Conservation (phyloP, 1,140 invertebrate species). For the Tetraneura akinire region DNA sequence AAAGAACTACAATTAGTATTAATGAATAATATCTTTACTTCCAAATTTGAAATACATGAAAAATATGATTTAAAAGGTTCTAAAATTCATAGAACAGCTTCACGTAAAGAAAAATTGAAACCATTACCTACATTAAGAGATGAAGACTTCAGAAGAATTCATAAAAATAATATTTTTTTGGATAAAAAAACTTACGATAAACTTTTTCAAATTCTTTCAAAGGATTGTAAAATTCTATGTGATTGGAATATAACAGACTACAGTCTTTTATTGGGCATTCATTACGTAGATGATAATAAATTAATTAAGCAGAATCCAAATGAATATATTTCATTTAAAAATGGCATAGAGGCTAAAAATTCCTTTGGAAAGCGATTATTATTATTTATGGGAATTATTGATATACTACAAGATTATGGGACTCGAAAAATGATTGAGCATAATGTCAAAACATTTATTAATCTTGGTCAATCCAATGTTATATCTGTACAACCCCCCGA, state of each 20-base stretch:
- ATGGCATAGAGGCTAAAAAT: constrained; percentile 96
- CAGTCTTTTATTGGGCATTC: constrained; percentile 91
- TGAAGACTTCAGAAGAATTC: constrained; percentile 93
- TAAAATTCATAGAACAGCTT: constrained; percentile 96
- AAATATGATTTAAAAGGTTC: constrained; percentile 99
- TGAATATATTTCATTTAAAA: constrained; percentile 87
- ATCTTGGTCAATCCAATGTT: too few species aligned
- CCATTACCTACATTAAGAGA: constrained; percentile 93
- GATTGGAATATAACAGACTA: constrained; percentile 99
- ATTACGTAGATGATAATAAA: constrained; percentile 81
- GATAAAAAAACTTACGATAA: constrained; percentile 93
- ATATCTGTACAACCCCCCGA: too few species aligned
- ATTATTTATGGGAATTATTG: constrained; percentile 96
- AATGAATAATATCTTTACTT: constrained; percentile 99
- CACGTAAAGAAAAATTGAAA: constrained; percentile 86
- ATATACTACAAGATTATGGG: constrained; percentile 96
- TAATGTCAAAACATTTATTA: too few species aligned
- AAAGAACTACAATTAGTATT: constrained; percentile 96
- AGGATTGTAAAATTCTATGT: constrained; percentile 92
- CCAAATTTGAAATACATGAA: constrained; percentile 89
- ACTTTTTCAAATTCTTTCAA: constrained; percentile 90
- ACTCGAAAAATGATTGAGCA: too few species aligned
- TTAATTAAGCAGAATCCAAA: constrained; percentile 60
- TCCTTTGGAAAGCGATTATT: constrained; percentile 92
- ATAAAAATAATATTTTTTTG: constrained; percentile 88